Conservation (phyloP, 2,113 vertebrate species). For the Siniperca knerii region DNA sequence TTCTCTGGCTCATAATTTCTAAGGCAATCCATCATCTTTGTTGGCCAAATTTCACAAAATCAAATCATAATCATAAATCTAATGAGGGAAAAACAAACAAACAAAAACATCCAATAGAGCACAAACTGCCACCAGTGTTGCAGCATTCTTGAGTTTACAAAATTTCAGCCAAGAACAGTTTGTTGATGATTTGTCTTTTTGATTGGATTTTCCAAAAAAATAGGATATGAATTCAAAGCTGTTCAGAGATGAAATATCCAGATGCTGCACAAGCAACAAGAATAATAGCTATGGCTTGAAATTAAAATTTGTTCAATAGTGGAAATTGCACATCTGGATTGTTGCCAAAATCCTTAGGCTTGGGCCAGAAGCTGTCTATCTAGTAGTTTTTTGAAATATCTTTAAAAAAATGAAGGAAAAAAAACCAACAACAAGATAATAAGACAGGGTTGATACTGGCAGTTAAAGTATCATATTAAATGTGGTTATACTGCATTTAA, state of each 20-base stretch:
- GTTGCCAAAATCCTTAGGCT: not conserved
- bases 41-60: slow-evolving; percentile 16
- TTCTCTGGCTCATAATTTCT: not conserved
- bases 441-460: not conserved
- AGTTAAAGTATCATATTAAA: not conserved
- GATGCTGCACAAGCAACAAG: not conserved
- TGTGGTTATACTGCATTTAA: not conserved
- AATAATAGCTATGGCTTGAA: not conserved
- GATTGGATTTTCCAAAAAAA: not conserved
- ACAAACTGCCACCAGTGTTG: not conserved
- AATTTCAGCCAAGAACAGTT: slow-evolving; percentile 3
- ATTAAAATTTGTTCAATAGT: not conserved
- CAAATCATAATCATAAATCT: slow-evolving; percentile 17
- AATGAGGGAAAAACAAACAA: slow-evolving; percentile 18
- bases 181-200: not conserved
- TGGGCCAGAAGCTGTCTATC: not conserved
- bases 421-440: not conserved
- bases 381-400: not conserved
- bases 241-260: slow-evolving; percentile 5
- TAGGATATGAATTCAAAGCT: not conserved
- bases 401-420: not conserved
- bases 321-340: slow-evolving; percentile 18
- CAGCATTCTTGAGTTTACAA: not conserved
- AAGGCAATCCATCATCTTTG: not conserved
- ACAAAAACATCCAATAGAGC: slow-evolving; percentile 1